phyloP scores from a whole-genome alignment of 2,888 invertebrate species.

The Agrochola lychnidis region DNA sequence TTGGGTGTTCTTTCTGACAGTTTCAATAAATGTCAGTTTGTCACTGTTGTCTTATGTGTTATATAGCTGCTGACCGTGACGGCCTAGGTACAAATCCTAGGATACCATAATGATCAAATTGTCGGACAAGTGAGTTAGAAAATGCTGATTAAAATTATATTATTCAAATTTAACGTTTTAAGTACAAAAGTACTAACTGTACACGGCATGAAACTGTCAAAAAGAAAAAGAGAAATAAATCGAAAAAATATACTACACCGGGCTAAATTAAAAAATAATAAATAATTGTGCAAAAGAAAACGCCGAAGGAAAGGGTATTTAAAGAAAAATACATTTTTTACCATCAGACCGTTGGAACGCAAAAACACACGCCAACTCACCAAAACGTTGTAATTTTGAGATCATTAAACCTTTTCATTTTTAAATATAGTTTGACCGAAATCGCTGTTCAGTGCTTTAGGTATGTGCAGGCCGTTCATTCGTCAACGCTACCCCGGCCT shows the following conservation, averaged over 20 bases:
- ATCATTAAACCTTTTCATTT: conserved; percentile 63
- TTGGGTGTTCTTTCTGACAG: conserved; percentile 46
- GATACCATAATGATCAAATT: conserved; percentile 1
- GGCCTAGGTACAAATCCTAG: not conserved
- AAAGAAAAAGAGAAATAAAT: conserved; percentile 32
- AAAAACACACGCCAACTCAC: conserved; percentile 75
- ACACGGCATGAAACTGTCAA: conserved; percentile 60
- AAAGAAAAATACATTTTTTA: conserved; percentile 62
- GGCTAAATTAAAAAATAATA: conserved; percentile 67
- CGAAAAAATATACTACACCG: conserved; percentile 63
- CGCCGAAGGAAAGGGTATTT: conserved; percentile 61
- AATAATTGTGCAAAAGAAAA: conserved; percentile 67
- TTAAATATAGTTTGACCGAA: not conserved
- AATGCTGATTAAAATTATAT: not conserved
- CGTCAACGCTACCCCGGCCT: not conserved
- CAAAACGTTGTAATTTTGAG: conserved; percentile 73
- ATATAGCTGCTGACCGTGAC: conserved; percentile 43
- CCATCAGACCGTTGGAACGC: conserved; percentile 82
- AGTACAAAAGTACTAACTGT: conserved; percentile 13
- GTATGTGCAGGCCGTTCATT: no score
- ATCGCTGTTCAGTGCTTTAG: no score
- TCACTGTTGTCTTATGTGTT: not conserved
- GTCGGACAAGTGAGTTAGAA: not conserved
- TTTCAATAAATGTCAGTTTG: conserved; percentile 40
- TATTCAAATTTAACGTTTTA: not conserved